A percentile compares a stretch with the other conserved stretches of the same genome.
Evolutionary conservation across 2,888 invertebrate species (phyloP).

Genomic region (Tetanocera ferruginea): DNA sequence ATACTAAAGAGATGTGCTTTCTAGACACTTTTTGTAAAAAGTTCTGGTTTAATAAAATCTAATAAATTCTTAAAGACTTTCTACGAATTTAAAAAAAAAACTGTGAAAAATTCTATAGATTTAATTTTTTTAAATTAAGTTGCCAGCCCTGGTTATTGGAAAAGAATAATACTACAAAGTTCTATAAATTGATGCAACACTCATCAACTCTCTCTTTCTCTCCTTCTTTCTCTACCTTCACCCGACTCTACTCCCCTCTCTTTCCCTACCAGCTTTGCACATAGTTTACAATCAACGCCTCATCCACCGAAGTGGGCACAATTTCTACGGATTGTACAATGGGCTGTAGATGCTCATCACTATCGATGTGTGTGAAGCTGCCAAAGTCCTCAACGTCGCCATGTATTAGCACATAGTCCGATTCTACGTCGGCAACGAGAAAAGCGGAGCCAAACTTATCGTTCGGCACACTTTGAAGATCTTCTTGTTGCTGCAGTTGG

Average conservation of each 20-base stretch:
- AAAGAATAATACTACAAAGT: too few relatives aligned
- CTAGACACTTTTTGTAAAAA: too few relatives aligned
- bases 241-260: not conserved
- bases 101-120: too few relatives aligned
- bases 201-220: not conserved
- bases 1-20: too few relatives aligned
- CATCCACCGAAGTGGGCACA: conserved; percentile 61
- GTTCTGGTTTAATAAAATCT: too few relatives aligned
- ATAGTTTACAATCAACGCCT: conserved; percentile 60
- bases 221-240: not conserved
- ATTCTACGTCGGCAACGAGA: conserved; percentile 54
- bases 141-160: too few relatives aligned
- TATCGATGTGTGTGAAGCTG: conserved; percentile 61
- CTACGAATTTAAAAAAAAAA: too few relatives aligned
- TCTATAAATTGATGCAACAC: too few relatives aligned
- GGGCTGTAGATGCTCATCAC: conserved; percentile 62
- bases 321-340: conserved; percentile 64
- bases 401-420: conserved; percentile 60
- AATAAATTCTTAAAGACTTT: too few relatives aligned
- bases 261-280: conserved; percentile 53
- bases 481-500: conserved; percentile 19
- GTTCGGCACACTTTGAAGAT: conserved; percentile 48
- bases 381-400: conserved; percentile 55
- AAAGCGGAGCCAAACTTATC: conserved; percentile 54
- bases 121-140: too few relatives aligned